Evolutionary conservation across 2,888 invertebrate species (phyloP).

Genomic region (Dysmachus trigonus): DNA sequence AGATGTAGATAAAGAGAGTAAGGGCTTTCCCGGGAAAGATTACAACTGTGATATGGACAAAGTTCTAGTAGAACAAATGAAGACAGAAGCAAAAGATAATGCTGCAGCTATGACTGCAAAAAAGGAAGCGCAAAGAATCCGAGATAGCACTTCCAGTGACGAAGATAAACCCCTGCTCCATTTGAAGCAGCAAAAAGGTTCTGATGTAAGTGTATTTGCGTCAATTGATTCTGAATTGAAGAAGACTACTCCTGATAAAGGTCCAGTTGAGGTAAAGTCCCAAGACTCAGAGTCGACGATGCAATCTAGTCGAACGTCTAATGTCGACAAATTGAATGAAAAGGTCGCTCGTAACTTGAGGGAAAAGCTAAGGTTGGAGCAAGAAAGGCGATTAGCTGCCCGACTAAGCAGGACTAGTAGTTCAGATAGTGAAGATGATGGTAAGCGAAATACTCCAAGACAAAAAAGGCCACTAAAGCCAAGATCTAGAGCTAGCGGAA

Average conservation of each 20-base stretch:
- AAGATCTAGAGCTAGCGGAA: conserved; percentile 45
- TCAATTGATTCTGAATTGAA: not conserved
- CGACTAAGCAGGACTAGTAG: conserved; percentile 64
- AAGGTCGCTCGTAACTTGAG: conserved; percentile 65
- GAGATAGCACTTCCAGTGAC: conserved; percentile 50
- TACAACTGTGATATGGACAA: conserved; percentile 66
- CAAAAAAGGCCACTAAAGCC: conserved; percentile 56
- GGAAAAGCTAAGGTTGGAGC: conserved; percentile 61
- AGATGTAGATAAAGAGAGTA: conserved; percentile 41
- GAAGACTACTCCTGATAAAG: not conserved
- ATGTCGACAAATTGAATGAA: conserved; percentile 61
- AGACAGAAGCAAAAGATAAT: conserved; percentile 45
- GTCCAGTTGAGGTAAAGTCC: not conserved
- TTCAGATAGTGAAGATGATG: conserved; percentile 64
- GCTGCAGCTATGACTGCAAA: not conserved
- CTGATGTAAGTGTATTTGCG: not conserved
- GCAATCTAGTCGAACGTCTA: conserved; percentile 53
- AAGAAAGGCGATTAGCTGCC: conserved; percentile 60
- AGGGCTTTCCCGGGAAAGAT: conserved; percentile 53
- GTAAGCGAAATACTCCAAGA: conserved; percentile 56
- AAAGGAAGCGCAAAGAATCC: not conserved
- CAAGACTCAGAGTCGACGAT: conserved; percentile 53
- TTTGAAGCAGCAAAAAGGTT: conserved; percentile 48
- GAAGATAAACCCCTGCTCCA: conserved; percentile 57
- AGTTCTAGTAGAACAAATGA: conserved; percentile 52